phyloP scores from a whole-genome alignment of 2,888 invertebrate genomes.

The Tortricodes alternella region DNA sequence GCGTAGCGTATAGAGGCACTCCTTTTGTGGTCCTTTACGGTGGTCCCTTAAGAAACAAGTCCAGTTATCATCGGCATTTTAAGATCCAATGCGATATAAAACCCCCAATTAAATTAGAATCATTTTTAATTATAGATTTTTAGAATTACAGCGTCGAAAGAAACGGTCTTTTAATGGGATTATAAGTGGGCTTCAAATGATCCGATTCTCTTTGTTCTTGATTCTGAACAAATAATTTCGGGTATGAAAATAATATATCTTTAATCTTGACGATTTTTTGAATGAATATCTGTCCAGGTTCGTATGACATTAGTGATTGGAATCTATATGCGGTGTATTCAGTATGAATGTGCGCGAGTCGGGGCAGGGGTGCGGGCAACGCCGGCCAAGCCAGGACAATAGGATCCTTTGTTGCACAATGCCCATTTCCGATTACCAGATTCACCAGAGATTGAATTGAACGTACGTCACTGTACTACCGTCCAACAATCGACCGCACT shows the following conservation, averaged over 20 bases:
- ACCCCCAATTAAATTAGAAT: no score
- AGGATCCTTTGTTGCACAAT: conserved; percentile 77
- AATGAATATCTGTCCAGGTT: conserved; percentile 1
- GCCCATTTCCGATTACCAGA: conserved; percentile 82
- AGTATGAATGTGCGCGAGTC: conserved; percentile 60
- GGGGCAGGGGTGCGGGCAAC: conserved; percentile 40
- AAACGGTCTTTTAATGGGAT: no score
- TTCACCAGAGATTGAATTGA: conserved; percentile 70
- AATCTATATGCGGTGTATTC: conserved; percentile 38
- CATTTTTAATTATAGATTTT: no score
- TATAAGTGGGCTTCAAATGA: conserved; percentile 43
- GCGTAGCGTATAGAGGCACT: conserved; percentile 41
- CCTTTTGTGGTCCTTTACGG: not conserved
- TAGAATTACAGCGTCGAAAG: no score
- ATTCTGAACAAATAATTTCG: no score
- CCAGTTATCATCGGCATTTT: no score
- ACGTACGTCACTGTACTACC: conserved; percentile 64
- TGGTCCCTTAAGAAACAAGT: not conserved
- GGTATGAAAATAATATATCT: not conserved
- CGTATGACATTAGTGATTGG: conserved; percentile 37
- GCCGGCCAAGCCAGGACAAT: conserved; percentile 56
- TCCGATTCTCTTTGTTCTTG: conserved; percentile 54
- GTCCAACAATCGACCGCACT: conserved; percentile 58
- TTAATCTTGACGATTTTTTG: not conserved
- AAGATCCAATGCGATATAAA: no score